A percentile compares a stretch with the other conserved stretches of the same genome.
These are phyloP conservation scores for Cetonia aurata DNA, from an alignment of 2,888 invertebrate genomes.

Conservation along the genomic window DNA sequence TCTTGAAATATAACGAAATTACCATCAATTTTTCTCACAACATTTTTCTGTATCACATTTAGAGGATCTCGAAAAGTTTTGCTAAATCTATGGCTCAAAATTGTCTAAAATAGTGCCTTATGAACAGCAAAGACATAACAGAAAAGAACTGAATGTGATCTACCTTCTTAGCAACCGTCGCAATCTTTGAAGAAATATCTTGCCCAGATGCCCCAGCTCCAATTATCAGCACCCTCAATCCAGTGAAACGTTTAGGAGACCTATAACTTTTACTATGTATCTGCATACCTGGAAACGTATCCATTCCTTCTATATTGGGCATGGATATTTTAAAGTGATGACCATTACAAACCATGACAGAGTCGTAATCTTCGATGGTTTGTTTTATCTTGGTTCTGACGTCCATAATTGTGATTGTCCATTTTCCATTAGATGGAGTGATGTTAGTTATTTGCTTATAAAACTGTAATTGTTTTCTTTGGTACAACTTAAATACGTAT, in stretches of 20 bases:
- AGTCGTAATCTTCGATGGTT: constrained; percentile 71
- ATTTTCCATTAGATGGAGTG: constrained; percentile 64
- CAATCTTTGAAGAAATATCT: constrained; percentile 80
- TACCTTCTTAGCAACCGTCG: constrained; percentile 72
- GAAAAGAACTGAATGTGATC: constrained; percentile 17
- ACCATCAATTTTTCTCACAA: constrained; percentile 67
- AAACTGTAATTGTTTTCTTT: constrained; percentile 54
- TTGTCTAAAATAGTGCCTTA: constrained; percentile 54
- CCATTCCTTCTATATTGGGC: constrained; percentile 78
- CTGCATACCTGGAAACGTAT: constrained; percentile 71
- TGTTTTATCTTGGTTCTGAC: constrained; percentile 66
- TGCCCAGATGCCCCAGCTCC: constrained; percentile 93
- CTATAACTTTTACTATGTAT: constrained; percentile 90
- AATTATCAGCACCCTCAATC: constrained; percentile 80
- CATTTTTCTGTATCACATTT: constrained; percentile 69
- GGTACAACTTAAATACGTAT: no score
- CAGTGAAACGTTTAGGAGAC: constrained; percentile 75
- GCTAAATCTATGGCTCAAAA: constrained; percentile 55
- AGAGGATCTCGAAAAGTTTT: constrained; percentile 38
- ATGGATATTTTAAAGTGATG: constrained; percentile 85
- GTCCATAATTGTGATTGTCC: constrained; percentile 74
- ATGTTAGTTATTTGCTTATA: constrained; percentile 56
- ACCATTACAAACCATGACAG: constrained; percentile 86
- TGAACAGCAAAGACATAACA: no score
- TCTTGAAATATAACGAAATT: constrained; percentile 73